Conservation (phyloP, 2,113 vertebrate genomes). For the Cricetomys ansorgei region DNA sequence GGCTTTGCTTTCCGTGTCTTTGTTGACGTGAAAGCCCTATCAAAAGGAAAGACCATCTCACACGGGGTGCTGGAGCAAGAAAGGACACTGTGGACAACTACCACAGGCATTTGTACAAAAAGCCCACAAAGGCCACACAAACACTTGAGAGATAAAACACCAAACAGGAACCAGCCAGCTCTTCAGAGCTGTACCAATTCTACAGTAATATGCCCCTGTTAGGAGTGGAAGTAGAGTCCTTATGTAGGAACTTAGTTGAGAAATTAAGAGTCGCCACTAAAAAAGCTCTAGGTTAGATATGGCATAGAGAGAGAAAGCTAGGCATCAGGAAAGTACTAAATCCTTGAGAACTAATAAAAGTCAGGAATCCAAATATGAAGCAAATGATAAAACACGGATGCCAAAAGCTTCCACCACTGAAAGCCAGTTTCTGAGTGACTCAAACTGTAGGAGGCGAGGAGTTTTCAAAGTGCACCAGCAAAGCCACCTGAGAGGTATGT, state of each 20-base stretch:
- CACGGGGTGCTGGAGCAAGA: background rate
- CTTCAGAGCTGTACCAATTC: background rate
- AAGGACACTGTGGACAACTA: background rate
- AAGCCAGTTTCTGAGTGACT: background rate
- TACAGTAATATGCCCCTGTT: background rate
- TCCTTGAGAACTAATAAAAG: conserved; percentile 34
- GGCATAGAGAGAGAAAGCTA: conserved; percentile 21
- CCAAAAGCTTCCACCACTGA: conserved; percentile 4
- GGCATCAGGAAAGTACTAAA: background rate
- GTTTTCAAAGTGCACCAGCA: background rate
- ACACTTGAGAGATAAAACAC: background rate
- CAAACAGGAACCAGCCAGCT: background rate
- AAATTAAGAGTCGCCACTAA: background rate
- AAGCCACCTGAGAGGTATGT: background rate
- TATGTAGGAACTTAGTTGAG: background rate
- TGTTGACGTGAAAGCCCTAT: conserved; percentile 7
- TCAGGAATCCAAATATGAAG: conserved; percentile 38
- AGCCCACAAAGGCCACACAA: background rate
- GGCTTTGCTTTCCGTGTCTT: conserved; percentile 17
- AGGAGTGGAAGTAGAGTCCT: background rate
- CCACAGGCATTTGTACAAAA: background rate
- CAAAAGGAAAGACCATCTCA: background rate
- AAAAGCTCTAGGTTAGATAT: background rate
- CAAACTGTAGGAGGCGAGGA: background rate
- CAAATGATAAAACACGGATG: background rate